Conservation (phyloP, 2,888 invertebrate genomes). For the Balanococcus diminutus region DNA sequence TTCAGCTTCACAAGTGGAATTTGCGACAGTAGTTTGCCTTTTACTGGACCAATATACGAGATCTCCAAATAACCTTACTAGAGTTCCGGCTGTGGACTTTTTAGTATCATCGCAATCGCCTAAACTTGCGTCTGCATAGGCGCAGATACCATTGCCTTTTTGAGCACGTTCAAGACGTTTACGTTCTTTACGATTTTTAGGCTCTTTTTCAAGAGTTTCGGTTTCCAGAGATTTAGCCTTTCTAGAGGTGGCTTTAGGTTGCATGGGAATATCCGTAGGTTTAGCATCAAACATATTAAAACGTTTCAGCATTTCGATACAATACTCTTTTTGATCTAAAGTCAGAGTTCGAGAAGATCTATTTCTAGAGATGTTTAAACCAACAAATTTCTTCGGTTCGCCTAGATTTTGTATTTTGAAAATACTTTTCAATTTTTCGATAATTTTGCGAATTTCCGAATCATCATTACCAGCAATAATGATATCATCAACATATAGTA, state of each 20-base stretch:
- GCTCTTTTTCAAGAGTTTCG: neutral
- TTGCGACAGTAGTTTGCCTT: neutral
- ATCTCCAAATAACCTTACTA: neutral
- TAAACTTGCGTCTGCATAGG: neutral
- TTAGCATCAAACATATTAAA: neutral
- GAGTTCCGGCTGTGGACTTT: neutral
- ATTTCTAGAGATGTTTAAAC: neutral
- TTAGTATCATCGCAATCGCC: neutral
- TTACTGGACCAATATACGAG: neutral
- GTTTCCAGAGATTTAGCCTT: neutral
- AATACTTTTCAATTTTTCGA: neutral
- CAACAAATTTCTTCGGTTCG: neutral
- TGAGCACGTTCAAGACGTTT: neutral
- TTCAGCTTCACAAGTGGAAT: neutral
- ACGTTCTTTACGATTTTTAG: neutral
- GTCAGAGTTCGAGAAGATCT: neutral
- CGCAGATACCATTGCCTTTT: neutral
- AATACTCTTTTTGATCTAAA: neutral
- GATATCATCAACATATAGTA: neutral
- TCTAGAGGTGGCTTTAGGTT: neutral
- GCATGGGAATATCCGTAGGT: neutral
- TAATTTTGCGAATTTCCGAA: neutral
- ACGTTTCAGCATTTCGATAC: neutral
- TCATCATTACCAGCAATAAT: neutral
- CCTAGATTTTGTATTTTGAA: neutral